Base-by-base conservation (phyloP, 2,888 invertebrate species). In the Abscondita cerata region DNA sequence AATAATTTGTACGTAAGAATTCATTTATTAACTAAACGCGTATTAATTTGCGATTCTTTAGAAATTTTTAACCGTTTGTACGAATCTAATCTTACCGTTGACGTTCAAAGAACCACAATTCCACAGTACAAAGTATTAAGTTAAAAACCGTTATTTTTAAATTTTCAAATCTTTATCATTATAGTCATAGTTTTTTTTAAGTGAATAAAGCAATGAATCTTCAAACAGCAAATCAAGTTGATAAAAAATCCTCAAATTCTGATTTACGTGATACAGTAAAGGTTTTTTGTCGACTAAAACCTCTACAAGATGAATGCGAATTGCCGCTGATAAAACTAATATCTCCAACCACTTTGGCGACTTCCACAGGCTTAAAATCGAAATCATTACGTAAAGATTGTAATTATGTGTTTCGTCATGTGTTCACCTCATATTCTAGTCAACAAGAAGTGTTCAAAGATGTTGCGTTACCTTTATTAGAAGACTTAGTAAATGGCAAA, bases 271-370 rank as follows among this genome's bases (percentile, higher is more conserved):
- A 25, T 25, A 25, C 93, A 0, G 92, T 95, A 0, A 89, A 95
- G 82, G 97, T 97, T 0, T 97, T 87, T 74, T 96, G 96, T 75
- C 85, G 97, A 15, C 80, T 97, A 12, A 84, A 94, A 11, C 96
- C 96, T 0, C 83, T 93, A 76, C 88, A 89, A 74, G 85, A 86
- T 52, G 86, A 88, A n/a, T 83, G 81, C 0, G 89, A 90, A 78
- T 25, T 25, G 2, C 73, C 83, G 6, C 81, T 88, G 0, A 84
- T 93, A 74, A 87, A 86, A 75, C 85, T 92, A 13, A 80, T 89
- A 66, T 89, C 90, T 1, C 83, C 90, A 1, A 88, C 87, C 1
- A 87, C 88, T 8, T 82, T 93, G 25, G 81, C 88, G 1, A 78
- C 93, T 47, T 85, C 91, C 1, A 82, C 87, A 59, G 86, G 87